Conservation (phyloP, 2,113 vertebrate species). For the Oryctolagus cuniculus region mOryCun1.1 NC_091451.1:3832001-3832500, state of each 20-base stretch:
- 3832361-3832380: neutral
- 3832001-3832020: neutral
- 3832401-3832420: neutral
- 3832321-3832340: neutral
- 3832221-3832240: constrained; percentile 60
- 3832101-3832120: constrained; percentile 45
- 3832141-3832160: constrained; percentile 77
- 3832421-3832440: neutral
- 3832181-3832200: constrained; percentile 76
- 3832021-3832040: constrained; percentile 35
- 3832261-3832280: neutral
- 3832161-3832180: constrained; percentile 77
- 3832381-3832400: neutral
- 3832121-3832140: constrained; percentile 78
- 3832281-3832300: neutral
- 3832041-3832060: neutral
- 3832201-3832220: constrained; percentile 78
- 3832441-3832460: neutral
- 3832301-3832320: neutral
- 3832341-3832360: neutral
- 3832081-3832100: neutral
- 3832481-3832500: neutral
- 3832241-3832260: neutral
- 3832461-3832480: neutral
- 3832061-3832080: neutral